Percentiles rank a stretch among this genome's conserved stretches.
Evolutionary conservation across 1,140 invertebrate species (phyloP).

Genomic region (Mycetomoellerius zeteki): DNA sequence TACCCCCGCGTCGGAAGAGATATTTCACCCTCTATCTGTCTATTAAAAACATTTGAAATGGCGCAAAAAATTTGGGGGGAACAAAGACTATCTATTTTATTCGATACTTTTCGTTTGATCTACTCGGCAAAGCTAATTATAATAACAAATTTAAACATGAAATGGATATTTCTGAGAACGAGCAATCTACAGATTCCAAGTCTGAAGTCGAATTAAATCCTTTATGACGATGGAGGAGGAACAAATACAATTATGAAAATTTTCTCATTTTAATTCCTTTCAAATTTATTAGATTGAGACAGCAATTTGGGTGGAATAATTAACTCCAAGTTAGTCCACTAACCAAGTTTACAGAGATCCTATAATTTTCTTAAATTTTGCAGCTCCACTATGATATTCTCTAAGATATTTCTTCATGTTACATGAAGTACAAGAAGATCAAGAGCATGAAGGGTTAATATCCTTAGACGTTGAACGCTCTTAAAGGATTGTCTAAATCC

Average conservation of each 20-base stretch:
- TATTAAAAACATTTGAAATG: slow-evolving; percentile 1
- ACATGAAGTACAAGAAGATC: neutral
- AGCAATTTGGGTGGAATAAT: neutral
- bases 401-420: neutral
- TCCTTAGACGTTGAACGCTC: slow-evolving; percentile 6
- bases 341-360: neutral
- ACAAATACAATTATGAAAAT: neutral
- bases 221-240: neutral
- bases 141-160: slow-evolving; percentile 6
- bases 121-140: neutral
- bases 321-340: no score
- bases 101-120: neutral
- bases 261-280: neutral
- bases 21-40: neutral
- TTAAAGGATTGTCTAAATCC: slow-evolving; percentile 32
- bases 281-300: neutral
- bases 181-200: neutral
- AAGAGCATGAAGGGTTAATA: neutral
- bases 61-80: neutral
- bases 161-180: neutral
- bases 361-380: neutral
- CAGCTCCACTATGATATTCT: neutral
- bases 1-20: slow-evolving; percentile 59
- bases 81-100: neutral
- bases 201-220: neutral